Conservation (phyloP, 2,888 invertebrate species). For the Orthosia gracilis region DNA sequence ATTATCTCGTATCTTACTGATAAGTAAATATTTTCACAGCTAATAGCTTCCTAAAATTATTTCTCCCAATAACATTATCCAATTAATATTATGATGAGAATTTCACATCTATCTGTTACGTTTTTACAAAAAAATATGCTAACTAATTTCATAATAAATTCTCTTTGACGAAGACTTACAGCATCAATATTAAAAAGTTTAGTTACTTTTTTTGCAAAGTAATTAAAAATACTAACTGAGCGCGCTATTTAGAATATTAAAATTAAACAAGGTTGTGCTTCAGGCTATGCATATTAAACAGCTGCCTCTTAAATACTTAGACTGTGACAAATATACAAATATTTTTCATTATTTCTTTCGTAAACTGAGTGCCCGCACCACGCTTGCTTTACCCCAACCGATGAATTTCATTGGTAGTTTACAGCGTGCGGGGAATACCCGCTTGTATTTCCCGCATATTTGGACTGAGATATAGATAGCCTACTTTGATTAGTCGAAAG, state of each 20-base stretch:
- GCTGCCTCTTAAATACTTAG: conserved; percentile 16
- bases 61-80: background rate
- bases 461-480: too few species aligned
- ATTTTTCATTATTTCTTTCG: conserved; percentile 12
- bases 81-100: background rate
- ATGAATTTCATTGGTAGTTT: too few species aligned
- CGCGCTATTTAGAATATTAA: conserved; percentile 52
- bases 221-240: conserved; percentile 47
- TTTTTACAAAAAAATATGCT: conserved; percentile 29
- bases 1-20: too few species aligned
- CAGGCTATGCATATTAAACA: conserved; percentile 49
- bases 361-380: too few species aligned
- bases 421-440: too few species aligned
- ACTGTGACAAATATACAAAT: conserved; percentile 2
- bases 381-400: too few species aligned
- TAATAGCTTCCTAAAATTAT: background rate
- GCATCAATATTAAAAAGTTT: conserved; percentile 35
- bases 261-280: conserved; percentile 35
- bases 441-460: too few species aligned
- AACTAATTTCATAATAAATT: conserved; percentile 37
- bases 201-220: conserved; percentile 44
- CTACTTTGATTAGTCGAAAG: too few species aligned
- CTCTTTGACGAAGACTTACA: conserved; percentile 35
- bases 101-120: background rate
- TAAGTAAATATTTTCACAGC: background rate